Base-by-base conservation (phyloP, 1,140 invertebrate species). In the Heterodera carotae region DNA sequence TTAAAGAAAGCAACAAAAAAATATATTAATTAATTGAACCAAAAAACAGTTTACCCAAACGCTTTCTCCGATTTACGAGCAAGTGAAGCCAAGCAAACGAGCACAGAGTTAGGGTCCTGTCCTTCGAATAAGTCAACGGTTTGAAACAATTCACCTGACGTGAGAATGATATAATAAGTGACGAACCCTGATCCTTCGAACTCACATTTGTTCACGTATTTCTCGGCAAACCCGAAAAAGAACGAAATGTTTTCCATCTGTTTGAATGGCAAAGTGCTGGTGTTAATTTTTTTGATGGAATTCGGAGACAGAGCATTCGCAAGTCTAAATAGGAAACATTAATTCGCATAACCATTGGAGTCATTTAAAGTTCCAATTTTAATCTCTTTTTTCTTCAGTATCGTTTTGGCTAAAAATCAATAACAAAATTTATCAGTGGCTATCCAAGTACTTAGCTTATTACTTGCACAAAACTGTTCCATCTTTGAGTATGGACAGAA, bases 211-310 rank as follows among this genome's bases (percentile, higher is more conserved):
- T 64, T 56, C 36, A 85, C 80, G 66, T 81, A 76, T 67, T 85
- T 75, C 53, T 81, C 85, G 34, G 84, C 80, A 48, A 86, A 86
- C 4, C 69, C 66, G 6, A 85, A 70, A 78, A 77, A 82, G 70
- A 86, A 85, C 2, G 83, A 84, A 64, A 85, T 85, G 64, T 85
- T 85, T 64, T 85, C 84, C 84, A 85, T 85, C 68, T 85, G 77
- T 56, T 85, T 85, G 76, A 85, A 85, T n/a, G 85, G 84, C 79
- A 85, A 77, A 6, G 80, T 68, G 66, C 82, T 86, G 39, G 60
- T 73, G 78, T 85, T 85, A n/a, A 85, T 76, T 68, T 85, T 85
- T 69, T 83, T 84, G 48, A 85, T 59, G 4, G 78, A 71, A 33
- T 83, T 83, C 27, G 84, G 77, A 29, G 77, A 34, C 3, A 85